phyloP scores from a whole-genome alignment of 1,140 invertebrate genomes.

The Pogonomyrmex californicus region DNA sequence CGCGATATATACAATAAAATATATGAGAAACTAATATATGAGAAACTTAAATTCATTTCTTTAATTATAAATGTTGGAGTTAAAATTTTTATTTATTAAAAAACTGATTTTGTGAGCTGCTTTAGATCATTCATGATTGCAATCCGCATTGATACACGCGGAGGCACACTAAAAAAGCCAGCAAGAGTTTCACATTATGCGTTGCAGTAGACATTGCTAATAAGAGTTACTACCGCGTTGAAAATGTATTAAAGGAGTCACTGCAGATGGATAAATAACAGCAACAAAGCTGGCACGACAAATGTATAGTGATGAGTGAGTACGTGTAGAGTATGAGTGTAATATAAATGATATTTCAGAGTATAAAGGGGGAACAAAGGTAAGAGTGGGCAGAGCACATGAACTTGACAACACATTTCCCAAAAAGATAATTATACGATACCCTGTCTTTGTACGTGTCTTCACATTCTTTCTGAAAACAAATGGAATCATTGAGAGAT shows the following conservation, averaged over 20 bases:
- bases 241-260: constrained; percentile 59
- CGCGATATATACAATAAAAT: background rate
- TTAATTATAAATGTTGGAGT: background rate
- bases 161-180: constrained; percentile 35
- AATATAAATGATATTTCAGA: constrained; percentile 80
- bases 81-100: background rate
- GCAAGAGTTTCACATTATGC: constrained; percentile 44
- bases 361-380: background rate
- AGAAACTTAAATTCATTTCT: constrained; percentile 13
- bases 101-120: background rate
- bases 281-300: constrained; percentile 82
- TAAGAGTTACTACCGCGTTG: constrained; percentile 15
- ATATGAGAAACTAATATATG: background rate
- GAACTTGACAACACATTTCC: constrained; percentile 87
- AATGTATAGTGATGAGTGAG: constrained; percentile 81
- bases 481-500: constrained; percentile 87
- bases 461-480: constrained; percentile 93
- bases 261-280: constrained; percentile 78
- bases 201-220: constrained; percentile 28
- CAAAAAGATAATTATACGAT: constrained; percentile 89
- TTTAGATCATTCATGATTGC: constrained; percentile 4
- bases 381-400: constrained; percentile 84
- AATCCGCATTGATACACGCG: constrained; percentile 8
- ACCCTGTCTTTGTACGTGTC: constrained; percentile 94
- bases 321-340: constrained; percentile 78